These are phyloP conservation scores for Amblyopsis hoosieri DNA, from an alignment of 2,797 vertebrate species.

Conservation along the genomic window DNA sequence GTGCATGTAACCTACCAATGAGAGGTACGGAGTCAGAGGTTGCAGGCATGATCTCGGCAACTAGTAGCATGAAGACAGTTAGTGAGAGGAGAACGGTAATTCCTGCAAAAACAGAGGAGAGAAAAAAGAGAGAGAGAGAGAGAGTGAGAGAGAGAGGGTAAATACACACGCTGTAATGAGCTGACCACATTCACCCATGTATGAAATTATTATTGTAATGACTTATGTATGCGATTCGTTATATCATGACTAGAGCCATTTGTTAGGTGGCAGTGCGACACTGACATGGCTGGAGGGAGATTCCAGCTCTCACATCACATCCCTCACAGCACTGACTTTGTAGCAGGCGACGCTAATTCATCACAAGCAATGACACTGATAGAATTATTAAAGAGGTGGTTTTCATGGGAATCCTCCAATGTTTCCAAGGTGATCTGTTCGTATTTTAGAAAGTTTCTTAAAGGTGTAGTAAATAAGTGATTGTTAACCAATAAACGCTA, in stretches of 20 bases:
- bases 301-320: conserved; percentile 8
- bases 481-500: too few relatives aligned
- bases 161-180: conserved; percentile 33
- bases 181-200: conserved; percentile 43
- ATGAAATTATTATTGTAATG: conserved; percentile 47
- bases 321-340: conserved; percentile 22
- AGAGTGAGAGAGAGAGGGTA: conserved; percentile 3
- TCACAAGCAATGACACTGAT: conserved; percentile 31
- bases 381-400: background rate
- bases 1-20: conserved; percentile 78
- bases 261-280: conserved; percentile 27
- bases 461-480: too few relatives aligned
- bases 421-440: conserved; percentile 7
- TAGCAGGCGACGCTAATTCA: conserved; percentile 16
- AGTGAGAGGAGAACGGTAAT: conserved; percentile 91
- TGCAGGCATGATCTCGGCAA: conserved; percentile 95
- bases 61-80: conserved; percentile 92
- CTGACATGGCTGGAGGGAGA: conserved; percentile 22
- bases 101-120: conserved; percentile 62
- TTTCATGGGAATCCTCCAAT: conserved; percentile 8
- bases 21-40: conserved; percentile 92
- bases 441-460: too few relatives aligned
- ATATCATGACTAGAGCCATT: conserved; percentile 40
- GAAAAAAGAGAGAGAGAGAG: background rate
- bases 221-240: conserved; percentile 47